Base-by-base conservation (phyloP, 64 coral and sea anemone genomes). In the Pocillopora verrucosa region DNA sequence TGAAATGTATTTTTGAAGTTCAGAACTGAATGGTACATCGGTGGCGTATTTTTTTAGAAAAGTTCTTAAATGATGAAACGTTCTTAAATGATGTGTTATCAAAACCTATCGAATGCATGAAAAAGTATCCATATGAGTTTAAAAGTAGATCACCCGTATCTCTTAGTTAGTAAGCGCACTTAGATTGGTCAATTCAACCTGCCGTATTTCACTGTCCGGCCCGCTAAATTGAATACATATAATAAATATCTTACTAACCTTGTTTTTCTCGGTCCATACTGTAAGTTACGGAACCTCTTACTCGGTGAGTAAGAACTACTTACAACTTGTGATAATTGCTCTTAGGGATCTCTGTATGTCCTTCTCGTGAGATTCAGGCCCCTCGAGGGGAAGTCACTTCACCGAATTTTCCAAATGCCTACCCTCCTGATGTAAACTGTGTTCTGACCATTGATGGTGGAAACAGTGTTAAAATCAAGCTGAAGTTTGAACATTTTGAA, bases 331-430 rank as follows among this genome's bases (percentile, higher is more conserved):
- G 12, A 2, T 89, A 19, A 13, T 59, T 22, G 20, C 72, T 68
- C 73, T 17, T 36, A 89, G 88, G 88, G 7, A 38, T 89, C 13
- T 80, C 88, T 58, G 56, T 80, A 20, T 89, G 88, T 59, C 62
- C 76, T 2, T 58, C 37, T 75, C 86, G 86, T 36, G 58, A 88
- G 45, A 80, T 80, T 12, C 34, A 56, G 60, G 62, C 68, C 24
- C 69, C 64, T 20, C 0, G 16, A 80, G 88, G 79, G 3, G 63
- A 57, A 17, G 88, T 89, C n/a, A 89, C 88, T 25, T 89, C 88
- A 34, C 76, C 76, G 22, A 72, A 72, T 60, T 56, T 73, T 26
- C 82, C 82, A 13, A 15, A 11, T 0, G 10, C 0, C 2, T 85
- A 85, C 16, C 82, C 65, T 15, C 1, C 65, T 6, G n/a, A 85